phyloP scores from a whole-genome alignment of 2,797 vertebrate genomes.

The Dendrocincla tyrannina region DNA sequence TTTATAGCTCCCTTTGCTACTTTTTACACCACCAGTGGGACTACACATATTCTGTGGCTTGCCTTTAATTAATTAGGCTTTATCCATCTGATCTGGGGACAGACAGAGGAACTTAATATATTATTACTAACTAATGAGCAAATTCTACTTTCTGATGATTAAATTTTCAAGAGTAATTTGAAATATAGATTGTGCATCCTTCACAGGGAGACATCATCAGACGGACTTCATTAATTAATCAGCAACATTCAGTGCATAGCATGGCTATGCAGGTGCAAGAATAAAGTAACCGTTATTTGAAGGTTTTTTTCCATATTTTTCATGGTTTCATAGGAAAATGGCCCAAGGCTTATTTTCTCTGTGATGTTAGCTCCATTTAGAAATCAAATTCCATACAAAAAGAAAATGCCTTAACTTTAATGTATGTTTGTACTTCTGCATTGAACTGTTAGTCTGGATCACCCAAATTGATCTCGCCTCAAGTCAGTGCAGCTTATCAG shows the following conservation, averaged over 20 bases:
- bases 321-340: background rate
- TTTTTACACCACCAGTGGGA: background rate
- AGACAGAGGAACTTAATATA: slow-evolving; percentile 50
- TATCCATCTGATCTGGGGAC: background rate
- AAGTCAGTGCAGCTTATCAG: background rate
- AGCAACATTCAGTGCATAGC: background rate
- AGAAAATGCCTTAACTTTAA: background rate
- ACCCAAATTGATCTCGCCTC: background rate
- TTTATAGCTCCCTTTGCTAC: background rate
- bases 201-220: slow-evolving; percentile 27
- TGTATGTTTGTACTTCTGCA: background rate
- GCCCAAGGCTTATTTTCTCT: background rate
- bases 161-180: slow-evolving; percentile 64
- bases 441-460: background rate
- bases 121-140: slow-evolving; percentile 65
- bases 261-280: slow-evolving; percentile 1
- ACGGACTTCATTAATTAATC: slow-evolving; percentile 57
- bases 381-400: background rate
- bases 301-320: background rate
- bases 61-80: slow-evolving; percentile 49
- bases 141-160: slow-evolving; percentile 53
- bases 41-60: background rate
- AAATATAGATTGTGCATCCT: background rate
- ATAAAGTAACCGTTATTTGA: background rate
- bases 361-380: background rate